phyloP scores from a whole-genome alignment of 2,797 vertebrate genomes.

The Rhinophrynus dorsalis region DNA sequence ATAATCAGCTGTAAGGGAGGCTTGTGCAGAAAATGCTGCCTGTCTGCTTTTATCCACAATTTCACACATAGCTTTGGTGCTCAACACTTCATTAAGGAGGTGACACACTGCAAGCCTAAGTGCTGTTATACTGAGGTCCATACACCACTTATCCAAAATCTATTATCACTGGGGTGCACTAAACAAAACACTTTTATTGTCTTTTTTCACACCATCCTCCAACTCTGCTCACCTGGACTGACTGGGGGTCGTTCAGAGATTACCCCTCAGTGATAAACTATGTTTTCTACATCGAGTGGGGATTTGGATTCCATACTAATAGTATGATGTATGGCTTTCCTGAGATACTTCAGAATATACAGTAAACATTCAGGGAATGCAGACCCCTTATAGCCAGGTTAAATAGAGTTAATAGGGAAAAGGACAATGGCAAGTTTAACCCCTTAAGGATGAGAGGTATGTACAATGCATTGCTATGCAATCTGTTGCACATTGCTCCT shows the following conservation, averaged over 20 bases:
- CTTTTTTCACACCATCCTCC: not conserved
- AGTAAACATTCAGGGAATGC: too few relatives aligned
- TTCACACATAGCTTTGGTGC: slow-evolving; percentile 14
- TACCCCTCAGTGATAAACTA: too few relatives aligned
- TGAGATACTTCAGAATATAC: too few relatives aligned
- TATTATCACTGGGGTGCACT: not conserved
- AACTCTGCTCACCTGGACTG: not conserved
- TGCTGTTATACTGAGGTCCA: not conserved
- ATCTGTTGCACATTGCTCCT: too few relatives aligned
- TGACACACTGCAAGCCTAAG: not conserved
- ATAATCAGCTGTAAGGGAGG: not conserved
- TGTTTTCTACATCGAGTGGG: too few relatives aligned
- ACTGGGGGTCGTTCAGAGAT: not conserved
- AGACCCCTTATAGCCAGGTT: too few relatives aligned
- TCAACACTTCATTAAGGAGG: not conserved
- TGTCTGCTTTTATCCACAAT: not conserved
- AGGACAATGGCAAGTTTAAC: too few relatives aligned
- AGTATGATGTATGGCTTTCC: too few relatives aligned
- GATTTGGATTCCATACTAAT: too few relatives aligned
- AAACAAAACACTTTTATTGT: not conserved
- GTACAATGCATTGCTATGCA: too few relatives aligned
- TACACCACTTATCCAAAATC: not conserved
- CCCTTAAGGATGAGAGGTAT: too few relatives aligned
- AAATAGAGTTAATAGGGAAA: too few relatives aligned
- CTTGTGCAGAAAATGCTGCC: not conserved